Conservation (phyloP, 2,888 invertebrate genomes). For the Lampropteryx suffumata region DNA sequence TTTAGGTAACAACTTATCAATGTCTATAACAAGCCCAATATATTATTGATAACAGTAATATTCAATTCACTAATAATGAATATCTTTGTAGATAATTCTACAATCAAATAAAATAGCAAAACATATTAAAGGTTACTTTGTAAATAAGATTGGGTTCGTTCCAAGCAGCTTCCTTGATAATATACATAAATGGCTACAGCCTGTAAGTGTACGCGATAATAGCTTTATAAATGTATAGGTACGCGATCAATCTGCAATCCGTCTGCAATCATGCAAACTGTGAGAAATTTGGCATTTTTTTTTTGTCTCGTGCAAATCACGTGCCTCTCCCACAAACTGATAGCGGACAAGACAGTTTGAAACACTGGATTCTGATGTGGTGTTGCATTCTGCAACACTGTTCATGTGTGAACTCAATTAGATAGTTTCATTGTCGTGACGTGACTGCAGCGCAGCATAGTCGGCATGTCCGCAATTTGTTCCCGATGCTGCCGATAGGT, state of each 20-base stretch:
- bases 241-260: slow-evolving; percentile 36
- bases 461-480: slow-evolving; percentile 50
- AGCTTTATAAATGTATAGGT: slow-evolving; percentile 15
- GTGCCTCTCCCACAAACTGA: not conserved
- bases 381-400: slow-evolving; percentile 54
- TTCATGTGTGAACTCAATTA: slow-evolving; percentile 71
- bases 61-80: no score
- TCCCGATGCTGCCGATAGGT: slow-evolving; percentile 46
- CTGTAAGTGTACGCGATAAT: slow-evolving; percentile 14
- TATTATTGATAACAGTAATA: no score
- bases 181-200: not conserved
- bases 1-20: no score
- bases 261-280: slow-evolving; percentile 23
- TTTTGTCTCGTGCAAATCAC: not conserved
- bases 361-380: slow-evolving; percentile 2
- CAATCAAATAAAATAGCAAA: no score
- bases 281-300: not conserved
- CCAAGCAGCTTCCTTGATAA: not conserved
- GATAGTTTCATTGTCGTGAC: slow-evolving; percentile 57
- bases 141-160: no score
- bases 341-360: not conserved
- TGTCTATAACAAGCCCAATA: no score
- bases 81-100: no score
- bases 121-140: no score
- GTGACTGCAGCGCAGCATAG: slow-evolving; percentile 20